These are phyloP conservation scores for Masnerella sp. DNA, from an alignment of 2,888 invertebrate genomes.

Conservation along the genomic window DNA sequence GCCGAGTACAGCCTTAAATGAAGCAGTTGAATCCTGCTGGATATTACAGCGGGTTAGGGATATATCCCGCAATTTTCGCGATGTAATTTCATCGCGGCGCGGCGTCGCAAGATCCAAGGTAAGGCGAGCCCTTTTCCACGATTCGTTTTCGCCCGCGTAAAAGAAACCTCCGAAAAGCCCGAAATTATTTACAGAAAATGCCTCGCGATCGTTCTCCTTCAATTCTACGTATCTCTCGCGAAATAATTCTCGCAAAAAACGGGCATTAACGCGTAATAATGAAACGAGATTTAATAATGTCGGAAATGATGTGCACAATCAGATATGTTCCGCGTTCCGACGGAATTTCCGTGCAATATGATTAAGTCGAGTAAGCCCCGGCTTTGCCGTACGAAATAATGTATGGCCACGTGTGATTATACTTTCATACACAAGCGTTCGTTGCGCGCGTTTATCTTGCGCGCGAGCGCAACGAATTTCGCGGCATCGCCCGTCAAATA, in stretches of 20 bases:
- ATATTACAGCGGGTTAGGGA: slow-evolving; percentile 62
- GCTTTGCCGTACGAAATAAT: slow-evolving; percentile 31
- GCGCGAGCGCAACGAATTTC: not conserved
- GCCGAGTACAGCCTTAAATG: slow-evolving; percentile 35
- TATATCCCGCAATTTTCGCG: slow-evolving; percentile 63
- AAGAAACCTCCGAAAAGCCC: slow-evolving; percentile 47
- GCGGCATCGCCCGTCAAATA: not conserved
- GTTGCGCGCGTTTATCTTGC: slow-evolving; percentile 26
- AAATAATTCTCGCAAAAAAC: slow-evolving; percentile 27
- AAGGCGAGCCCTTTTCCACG: slow-evolving; percentile 55
- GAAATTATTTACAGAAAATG: slow-evolving; percentile 49
- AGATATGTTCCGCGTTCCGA: slow-evolving; percentile 13
- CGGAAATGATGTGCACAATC: slow-evolving; percentile 36
- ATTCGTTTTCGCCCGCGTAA: slow-evolving; percentile 59
- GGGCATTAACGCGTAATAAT: slow-evolving; percentile 27
- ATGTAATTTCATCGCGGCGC: slow-evolving; percentile 54
- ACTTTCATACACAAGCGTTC: slow-evolving; percentile 29
- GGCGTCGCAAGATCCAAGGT: slow-evolving; percentile 42
- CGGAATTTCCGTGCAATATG: slow-evolving; percentile 21
- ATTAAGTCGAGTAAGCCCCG: slow-evolving; percentile 14
- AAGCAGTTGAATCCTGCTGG: slow-evolving; percentile 56
- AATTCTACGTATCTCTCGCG: slow-evolving; percentile 34
- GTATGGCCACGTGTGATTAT: slow-evolving; percentile 24
- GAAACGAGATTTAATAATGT: slow-evolving; percentile 34
- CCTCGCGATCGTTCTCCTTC: slow-evolving; percentile 37